A percentile compares a stretch with the other conserved stretches of the same genome.
Evolutionary conservation across 2,888 invertebrate species (phyloP).

Genomic region (Troides helena): DNA sequence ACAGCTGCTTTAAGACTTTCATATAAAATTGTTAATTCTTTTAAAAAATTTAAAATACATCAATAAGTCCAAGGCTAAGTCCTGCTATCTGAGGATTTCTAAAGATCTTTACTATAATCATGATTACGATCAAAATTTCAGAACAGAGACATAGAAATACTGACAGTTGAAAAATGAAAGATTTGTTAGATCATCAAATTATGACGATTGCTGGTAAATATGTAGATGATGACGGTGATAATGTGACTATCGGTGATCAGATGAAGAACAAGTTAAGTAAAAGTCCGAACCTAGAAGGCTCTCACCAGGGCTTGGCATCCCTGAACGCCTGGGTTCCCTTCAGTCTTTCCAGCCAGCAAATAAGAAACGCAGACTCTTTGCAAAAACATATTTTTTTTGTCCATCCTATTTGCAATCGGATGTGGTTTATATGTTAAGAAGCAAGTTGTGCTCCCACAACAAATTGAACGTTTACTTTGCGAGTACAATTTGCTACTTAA

Average conservation of each 20-base stretch:
- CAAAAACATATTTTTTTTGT: slow-evolving; percentile 71
- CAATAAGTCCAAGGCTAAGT: slow-evolving; percentile 60
- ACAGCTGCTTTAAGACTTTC: slow-evolving; percentile 54
- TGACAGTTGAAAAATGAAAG: neutral
- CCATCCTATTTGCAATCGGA: slow-evolving; percentile 53
- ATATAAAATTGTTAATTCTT: slow-evolving; percentile 38
- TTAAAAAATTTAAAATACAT: slow-evolving; percentile 46
- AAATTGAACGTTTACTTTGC: slow-evolving; percentile 8
- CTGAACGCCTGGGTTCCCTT: slow-evolving; percentile 79
- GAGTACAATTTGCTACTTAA: slow-evolving; percentile 46
- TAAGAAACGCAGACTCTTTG: slow-evolving; percentile 78
- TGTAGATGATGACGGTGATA: slow-evolving; percentile 46
- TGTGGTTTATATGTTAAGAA: slow-evolving; percentile 42
- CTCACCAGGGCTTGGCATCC: slow-evolving; percentile 81
- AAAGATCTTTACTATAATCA: slow-evolving; percentile 40
- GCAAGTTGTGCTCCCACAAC: slow-evolving; percentile 41
- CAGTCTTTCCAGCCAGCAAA: slow-evolving; percentile 79
- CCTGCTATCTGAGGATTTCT: slow-evolving; percentile 75
- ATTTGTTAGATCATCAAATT: slow-evolving; percentile 14
- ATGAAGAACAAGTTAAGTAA: slow-evolving; percentile 64
- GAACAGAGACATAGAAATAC: slow-evolving; percentile 18
- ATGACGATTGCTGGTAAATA: slow-evolving; percentile 38
- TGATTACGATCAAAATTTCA: slow-evolving; percentile 28
- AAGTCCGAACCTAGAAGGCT: slow-evolving; percentile 79
- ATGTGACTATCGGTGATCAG: slow-evolving; percentile 47